Percentiles rank a stretch among this genome's conserved stretches.
phyloP scores from a whole-genome alignment of 2,113 vertebrate species.

The Telmatochromis sp. region DNA sequence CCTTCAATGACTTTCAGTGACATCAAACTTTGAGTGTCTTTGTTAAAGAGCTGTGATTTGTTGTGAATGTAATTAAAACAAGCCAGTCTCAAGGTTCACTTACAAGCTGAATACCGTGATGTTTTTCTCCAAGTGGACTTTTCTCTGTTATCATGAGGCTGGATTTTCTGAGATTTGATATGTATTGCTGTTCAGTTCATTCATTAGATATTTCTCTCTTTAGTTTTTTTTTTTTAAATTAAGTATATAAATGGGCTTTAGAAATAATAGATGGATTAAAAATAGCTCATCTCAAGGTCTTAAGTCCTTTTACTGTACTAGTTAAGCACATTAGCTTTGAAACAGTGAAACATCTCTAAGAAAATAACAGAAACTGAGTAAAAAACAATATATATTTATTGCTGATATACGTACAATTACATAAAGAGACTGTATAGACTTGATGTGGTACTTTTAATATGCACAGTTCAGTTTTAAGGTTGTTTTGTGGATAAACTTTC shows the following conservation, averaged over 20 bases:
- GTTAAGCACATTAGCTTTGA: neutral
- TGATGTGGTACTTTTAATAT: neutral
- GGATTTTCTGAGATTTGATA: neutral
- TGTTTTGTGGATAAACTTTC: neutral
- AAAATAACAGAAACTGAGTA: neutral
- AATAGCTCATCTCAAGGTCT: neutral
- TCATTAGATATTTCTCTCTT: neutral
- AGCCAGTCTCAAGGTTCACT: neutral
- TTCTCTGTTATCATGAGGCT: neutral
- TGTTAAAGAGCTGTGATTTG: neutral
- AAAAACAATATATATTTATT: neutral
- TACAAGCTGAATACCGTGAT: neutral
- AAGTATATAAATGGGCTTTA: neutral
- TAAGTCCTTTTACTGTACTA: neutral
- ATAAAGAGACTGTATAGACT: neutral
- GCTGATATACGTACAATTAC: neutral
- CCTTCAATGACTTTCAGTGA: slow-evolving; percentile 8
- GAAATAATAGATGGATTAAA: neutral
- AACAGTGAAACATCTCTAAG: neutral
- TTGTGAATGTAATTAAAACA: neutral
- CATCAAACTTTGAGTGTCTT: neutral
- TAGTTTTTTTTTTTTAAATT: neutral
- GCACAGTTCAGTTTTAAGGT: neutral
- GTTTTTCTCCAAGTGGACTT: neutral
- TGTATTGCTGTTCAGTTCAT: neutral